Conservation (phyloP, 2,113 vertebrate species). For the Tringa solitaria region DNA sequence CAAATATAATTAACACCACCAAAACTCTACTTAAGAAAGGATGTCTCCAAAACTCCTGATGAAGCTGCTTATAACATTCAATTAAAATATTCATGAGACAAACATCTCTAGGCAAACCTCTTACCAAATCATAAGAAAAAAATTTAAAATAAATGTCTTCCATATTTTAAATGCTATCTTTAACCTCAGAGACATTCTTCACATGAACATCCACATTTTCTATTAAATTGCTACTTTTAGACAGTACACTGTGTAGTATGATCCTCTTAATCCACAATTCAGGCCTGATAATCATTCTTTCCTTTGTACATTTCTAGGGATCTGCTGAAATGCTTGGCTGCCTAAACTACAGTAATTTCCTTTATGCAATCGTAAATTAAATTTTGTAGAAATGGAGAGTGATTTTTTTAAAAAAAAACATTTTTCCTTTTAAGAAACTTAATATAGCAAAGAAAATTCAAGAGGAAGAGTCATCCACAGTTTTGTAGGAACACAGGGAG, state of each 20-base stretch:
- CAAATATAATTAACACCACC: not conserved
- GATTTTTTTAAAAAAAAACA: not conserved
- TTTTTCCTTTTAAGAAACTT: constrained; percentile 26
- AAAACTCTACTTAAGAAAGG: not conserved
- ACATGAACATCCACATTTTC: constrained; percentile 15
- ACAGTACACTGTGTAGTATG: constrained; percentile 3
- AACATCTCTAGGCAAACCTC: constrained; percentile 5
- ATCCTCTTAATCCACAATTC: constrained; percentile 54
- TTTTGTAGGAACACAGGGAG: not conserved
- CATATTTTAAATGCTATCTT: constrained; percentile 16
- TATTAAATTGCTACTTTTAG: constrained; percentile 28
- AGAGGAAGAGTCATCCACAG: not conserved
- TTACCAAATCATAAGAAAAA: not conserved
- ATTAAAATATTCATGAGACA: not conserved
- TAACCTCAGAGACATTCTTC: not conserved
- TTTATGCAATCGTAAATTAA: constrained; percentile 50
- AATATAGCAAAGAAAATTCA: constrained; percentile 28
- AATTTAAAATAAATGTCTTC: not conserved
- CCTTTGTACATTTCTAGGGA: constrained; percentile 35
- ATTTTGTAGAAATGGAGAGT: constrained; percentile 27
- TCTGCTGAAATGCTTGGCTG: constrained; percentile 51
- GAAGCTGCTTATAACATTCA: not conserved
- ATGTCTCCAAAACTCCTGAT: not conserved
- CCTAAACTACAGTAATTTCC: constrained; percentile 52
- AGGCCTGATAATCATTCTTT: constrained; percentile 34